Base-by-base conservation (phyloP, 2,888 invertebrate species). In the Drosophila kambysellisi region DNA sequence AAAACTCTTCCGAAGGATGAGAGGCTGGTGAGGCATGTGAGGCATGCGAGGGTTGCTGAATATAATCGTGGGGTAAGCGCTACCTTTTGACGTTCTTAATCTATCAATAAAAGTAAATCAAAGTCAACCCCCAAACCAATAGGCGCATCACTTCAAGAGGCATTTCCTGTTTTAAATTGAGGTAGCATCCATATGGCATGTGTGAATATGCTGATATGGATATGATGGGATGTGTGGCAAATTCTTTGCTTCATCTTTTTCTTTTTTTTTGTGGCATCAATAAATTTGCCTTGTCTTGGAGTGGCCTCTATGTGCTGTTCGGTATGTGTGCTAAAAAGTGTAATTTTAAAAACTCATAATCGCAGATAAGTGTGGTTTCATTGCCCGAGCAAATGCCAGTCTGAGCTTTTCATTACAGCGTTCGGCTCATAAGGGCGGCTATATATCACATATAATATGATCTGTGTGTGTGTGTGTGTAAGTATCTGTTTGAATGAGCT, bases 91-190 rank as follows among this genome's bases (percentile, higher is more conserved):
- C 76, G 80, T 79, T 81, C 80, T 83, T 91, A 90, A 88, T 89
- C 88, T 86, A 85, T 81, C 89, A 91, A 91, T 90, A 92, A 92
- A 91, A 92, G 89, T 91, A 90, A 91, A 89, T 91, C 89, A 89
- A 89, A 82, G 89, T 72, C 90, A 81, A 65, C 78, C 89, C 84
- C 82, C 84, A 50, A 72, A 68, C 73, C 83, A 80, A 72, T 68
- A 74, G 61, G 62, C 81, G 79, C 69, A 73, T 74, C 89, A 76
- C 82, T 83, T 86, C 82, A 73, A 89, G 88, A 84, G 91, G 90
- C 82, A 85, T 91, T 91, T 92, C 91, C 91, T 92, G 92, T 91
- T 92, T 91, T 88, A 90, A 92, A 92, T 92, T 90, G 92, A 86
- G 85, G 83, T 78, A 88, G 79, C 69, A 67, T 71, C 71, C 70